Conservation (phyloP, 2,888 invertebrate genomes). For the Noctua janthe region DNA sequence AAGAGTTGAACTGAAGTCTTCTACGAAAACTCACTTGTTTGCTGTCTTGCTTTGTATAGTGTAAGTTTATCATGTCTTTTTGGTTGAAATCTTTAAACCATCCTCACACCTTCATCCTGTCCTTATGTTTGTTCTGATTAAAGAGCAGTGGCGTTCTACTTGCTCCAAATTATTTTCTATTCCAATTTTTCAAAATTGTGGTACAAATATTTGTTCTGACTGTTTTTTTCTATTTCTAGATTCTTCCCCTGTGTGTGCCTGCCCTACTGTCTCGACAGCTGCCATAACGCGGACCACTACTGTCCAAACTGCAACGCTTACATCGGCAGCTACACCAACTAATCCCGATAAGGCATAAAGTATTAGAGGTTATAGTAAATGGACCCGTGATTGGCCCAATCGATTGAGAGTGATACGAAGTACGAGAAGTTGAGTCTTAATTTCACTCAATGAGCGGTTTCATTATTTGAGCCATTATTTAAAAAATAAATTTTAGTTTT, state of each 20-base stretch:
- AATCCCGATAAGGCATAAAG: background rate
- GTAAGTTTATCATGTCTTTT: background rate
- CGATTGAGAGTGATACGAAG: background rate
- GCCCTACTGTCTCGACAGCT: slow-evolving; percentile 90
- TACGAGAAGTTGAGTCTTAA: background rate
- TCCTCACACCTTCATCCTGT: background rate
- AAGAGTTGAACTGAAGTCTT: background rate
- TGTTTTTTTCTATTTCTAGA: slow-evolving; percentile 71
- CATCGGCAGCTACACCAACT: slow-evolving; percentile 84
- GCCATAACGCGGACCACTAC: slow-evolving; percentile 89
- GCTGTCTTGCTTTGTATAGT: background rate
- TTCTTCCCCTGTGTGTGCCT: slow-evolving; percentile 90
- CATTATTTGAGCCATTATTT: background rate
- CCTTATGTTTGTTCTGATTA: background rate
- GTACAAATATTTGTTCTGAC: background rate
- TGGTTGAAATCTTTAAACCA: background rate
- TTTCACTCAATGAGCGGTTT: background rate
- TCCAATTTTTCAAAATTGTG: background rate
- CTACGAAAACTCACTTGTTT: background rate
- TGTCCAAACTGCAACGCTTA: slow-evolving; percentile 90
- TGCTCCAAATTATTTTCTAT: background rate
- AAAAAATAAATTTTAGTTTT: background rate
- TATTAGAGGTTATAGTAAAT: background rate
- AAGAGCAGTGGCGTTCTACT: background rate
- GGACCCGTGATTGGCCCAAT: background rate